Base-by-base conservation (phyloP, 2,113 vertebrate species). In the Orientallactaga bullata region DNA sequence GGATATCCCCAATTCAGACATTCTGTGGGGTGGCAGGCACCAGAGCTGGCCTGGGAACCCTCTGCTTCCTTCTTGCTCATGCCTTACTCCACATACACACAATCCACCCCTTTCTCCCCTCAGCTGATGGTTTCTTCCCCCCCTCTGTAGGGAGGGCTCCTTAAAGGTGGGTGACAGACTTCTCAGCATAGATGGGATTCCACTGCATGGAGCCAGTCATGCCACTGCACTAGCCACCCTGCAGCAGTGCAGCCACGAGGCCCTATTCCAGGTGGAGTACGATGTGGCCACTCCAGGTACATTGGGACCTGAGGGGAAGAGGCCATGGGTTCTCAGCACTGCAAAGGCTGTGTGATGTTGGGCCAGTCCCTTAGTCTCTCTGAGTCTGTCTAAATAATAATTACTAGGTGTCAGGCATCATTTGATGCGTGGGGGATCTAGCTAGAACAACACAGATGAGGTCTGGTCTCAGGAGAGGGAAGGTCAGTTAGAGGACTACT, bases 201-300 rank as follows among this genome's bases (percentile, higher is more conserved):
- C 99, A 24, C 97, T 99, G 94, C 99, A 99, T 60, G 98, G 98
- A 71, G 99, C 99, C 97, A 99, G 98, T 97, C 99, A 99, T 0
- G 98, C 99, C 4, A 98, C 99, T 0, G 99, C 99, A 23, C 97
- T 99, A 95, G 99, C 98, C 96, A 98, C 99, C 90, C 98, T 99
- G 96, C 98, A 98, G 96, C 99, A 99, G 97, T 99, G 99, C 96
- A 96, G 98, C 97, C 99, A 99, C 68, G 99, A 99, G 97, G 99
- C 99, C 0, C 98, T 99, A 93, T 99, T 99, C 98, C 99, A 99
- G 98, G 99, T 99, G 3, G 99, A 99, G 97, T 99, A 99, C 12
- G 99, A 99, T 85, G 98, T 99, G 97, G 98, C 98, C 91, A 98
- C 99, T 95, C 99, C 99, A 97, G 99, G 99, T 99, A 98, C 99